Conservation (phyloP, 2,113 vertebrate species). For the Eretmochelys imbricata region DNA sequence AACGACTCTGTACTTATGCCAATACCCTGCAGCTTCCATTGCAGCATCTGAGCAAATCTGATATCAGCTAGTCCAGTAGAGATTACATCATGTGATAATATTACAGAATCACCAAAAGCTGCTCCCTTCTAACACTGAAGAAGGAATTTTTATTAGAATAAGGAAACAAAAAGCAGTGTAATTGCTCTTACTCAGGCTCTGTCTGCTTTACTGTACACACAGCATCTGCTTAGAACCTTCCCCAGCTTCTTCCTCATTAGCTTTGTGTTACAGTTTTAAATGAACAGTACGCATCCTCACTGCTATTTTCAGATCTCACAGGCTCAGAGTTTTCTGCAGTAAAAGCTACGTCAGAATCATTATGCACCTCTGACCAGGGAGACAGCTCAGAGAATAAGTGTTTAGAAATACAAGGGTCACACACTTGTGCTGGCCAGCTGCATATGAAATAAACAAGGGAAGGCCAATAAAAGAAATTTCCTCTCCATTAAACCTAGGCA, state of each 20-base stretch:
- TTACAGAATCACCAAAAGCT: neutral
- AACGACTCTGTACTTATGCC: neutral
- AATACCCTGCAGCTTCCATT: neutral
- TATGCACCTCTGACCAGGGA: neutral
- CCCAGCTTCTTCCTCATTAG: neutral
- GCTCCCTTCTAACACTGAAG: neutral
- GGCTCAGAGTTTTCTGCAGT: neutral
- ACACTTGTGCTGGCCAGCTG: neutral
- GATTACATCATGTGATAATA: neutral
- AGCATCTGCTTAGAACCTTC: neutral
- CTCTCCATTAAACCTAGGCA: neutral
- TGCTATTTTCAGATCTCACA: neutral
- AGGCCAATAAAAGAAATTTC: neutral
- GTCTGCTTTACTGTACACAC: neutral
- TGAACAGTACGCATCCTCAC: neutral
- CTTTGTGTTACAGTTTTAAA: neutral
- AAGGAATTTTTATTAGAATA: neutral
- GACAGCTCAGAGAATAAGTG: neutral
- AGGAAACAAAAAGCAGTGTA: neutral
- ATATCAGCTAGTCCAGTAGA: neutral
- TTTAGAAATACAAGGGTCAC: neutral
- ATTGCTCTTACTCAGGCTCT: neutral
- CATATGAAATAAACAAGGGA: neutral
- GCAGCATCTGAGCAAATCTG: neutral
- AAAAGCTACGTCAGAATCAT: neutral